Evolutionary conservation across 2,797 vertebrate species (phyloP), one percentile per base, ranked within the genome.

Genomic region (Melanotaenia maccullochi): DNA sequence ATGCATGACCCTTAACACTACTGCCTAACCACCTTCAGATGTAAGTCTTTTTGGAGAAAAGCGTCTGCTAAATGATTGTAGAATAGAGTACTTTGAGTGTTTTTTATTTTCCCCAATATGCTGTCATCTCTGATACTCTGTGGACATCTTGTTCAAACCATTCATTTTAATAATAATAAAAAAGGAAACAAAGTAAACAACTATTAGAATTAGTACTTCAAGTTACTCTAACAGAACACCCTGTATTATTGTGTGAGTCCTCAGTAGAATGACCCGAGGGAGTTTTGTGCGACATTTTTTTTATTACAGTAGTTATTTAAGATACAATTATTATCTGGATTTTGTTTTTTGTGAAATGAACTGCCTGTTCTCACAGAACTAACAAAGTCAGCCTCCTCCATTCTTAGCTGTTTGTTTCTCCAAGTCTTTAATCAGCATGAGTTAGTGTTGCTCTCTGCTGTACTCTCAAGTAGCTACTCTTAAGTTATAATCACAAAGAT

Each of bases 271-370:
- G 70, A 60, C 66, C 44, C 5, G 14, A 65, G 69, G 70, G 78
- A 66, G 54, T 85, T 89, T 28, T 81, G 59, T 59, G 49, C 73
- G 80, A 73, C 73, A 2, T 16, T 66, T 33, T 49, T 87, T 79
- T 75, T 65, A 68, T 82, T 36, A 60, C 78, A 63, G 61, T 65
- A 73, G 55, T 81, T 61, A 86, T 81, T 84, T 71, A 84, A 85
- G 86, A 84, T 79, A 84, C 65, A 68, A 86, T 79, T 65, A 67
- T 74, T 68, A 83, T 71, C 71, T 82, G 75, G 68, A 68, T 80
- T 79, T 75, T 58, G 78, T 56, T 79, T 85, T 77, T 71, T 61
- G 51, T 76, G 62, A 73, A 59, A 66, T 73, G 49, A 83, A 74
- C 54, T 49, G 67, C 68, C 30, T 81, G 73, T 73, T 82, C 57